phyloP scores from a whole-genome alignment of 2,888 invertebrate species.

The Brenthis daphne region DNA sequence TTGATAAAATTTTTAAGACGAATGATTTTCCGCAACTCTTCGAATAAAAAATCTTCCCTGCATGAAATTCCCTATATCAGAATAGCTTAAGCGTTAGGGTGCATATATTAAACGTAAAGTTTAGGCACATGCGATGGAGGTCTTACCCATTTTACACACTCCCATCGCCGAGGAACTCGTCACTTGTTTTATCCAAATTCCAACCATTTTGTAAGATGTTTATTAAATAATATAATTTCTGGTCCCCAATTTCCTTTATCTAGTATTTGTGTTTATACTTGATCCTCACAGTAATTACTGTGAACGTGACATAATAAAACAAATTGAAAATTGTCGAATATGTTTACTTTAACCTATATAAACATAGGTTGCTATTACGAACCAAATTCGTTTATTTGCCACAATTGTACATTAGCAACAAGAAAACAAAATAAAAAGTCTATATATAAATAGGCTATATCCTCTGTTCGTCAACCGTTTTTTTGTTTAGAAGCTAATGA shows the following conservation, averaged over 20 bases:
- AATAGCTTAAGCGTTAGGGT: conserved; percentile 9
- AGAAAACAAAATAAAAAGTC: too few species aligned
- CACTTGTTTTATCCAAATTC: conserved; percentile 7
- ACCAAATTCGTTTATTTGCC: too few species aligned
- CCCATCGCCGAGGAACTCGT: conserved; percentile 7
- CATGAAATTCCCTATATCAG: conserved; percentile 12
- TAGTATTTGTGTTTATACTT: not conserved
- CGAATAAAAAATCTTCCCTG: conserved; percentile 11
- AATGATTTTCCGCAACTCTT: conserved; percentile 6
- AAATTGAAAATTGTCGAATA: too few species aligned
- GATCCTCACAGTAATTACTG: not conserved
- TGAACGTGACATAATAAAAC: too few species aligned
- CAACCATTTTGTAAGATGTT: not conserved
- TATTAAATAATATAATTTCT: conserved; percentile 1
- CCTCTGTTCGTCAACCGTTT: too few species aligned
- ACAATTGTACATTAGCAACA: too few species aligned
- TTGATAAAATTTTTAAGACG: not conserved
- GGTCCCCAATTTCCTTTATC: not conserved
- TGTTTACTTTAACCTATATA: too few species aligned
- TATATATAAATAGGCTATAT: too few species aligned
- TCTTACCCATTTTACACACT: conserved; percentile 11
- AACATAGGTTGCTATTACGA: too few species aligned
- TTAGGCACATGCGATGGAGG: conserved; percentile 15
- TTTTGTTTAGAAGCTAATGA: too few species aligned
- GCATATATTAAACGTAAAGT: conserved; percentile 20